Conservation (phyloP, 2,888 invertebrate genomes). For the Acanthoscelides obtectus region DNA sequence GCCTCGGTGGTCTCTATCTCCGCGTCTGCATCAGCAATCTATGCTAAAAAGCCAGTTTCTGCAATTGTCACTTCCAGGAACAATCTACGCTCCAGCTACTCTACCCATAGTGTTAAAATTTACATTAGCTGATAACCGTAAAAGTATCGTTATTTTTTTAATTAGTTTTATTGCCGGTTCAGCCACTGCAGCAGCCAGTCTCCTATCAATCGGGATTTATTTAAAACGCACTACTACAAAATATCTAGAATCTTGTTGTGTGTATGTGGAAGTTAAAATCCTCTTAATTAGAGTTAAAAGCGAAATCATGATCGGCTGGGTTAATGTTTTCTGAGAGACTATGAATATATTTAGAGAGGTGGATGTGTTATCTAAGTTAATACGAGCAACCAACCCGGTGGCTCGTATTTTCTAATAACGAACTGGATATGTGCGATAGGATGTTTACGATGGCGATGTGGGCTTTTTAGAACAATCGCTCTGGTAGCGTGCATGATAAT, state of each 20-base stretch:
- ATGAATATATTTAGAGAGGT: slow-evolving; percentile 33
- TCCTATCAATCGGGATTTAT: slow-evolving; percentile 19
- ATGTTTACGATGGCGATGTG: neutral
- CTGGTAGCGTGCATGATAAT: neutral
- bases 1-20: slow-evolving; percentile 20
- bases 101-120: slow-evolving; percentile 22
- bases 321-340: slow-evolving; percentile 39
- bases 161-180: slow-evolving; percentile 12
- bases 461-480: neutral
- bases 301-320: slow-evolving; percentile 34
- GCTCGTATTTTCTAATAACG: neutral
- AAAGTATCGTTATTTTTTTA: slow-evolving; percentile 24
- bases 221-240: slow-evolving; percentile 19
- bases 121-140: slow-evolving; percentile 23
- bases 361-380: slow-evolving; percentile 19
- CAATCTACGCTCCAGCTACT: slow-evolving; percentile 9
- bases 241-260: slow-evolving; percentile 24
- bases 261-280: slow-evolving; percentile 19
- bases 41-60: slow-evolving; percentile 20
- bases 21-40: slow-evolving; percentile 14
- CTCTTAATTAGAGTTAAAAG: slow-evolving; percentile 36
- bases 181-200: slow-evolving; percentile 5
- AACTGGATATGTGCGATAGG: neutral
- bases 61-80: slow-evolving; percentile 26
- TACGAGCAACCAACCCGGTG: neutral